phyloP scores from a whole-genome alignment of 2,797 vertebrate species.

The Pampus argenteus region DNA sequence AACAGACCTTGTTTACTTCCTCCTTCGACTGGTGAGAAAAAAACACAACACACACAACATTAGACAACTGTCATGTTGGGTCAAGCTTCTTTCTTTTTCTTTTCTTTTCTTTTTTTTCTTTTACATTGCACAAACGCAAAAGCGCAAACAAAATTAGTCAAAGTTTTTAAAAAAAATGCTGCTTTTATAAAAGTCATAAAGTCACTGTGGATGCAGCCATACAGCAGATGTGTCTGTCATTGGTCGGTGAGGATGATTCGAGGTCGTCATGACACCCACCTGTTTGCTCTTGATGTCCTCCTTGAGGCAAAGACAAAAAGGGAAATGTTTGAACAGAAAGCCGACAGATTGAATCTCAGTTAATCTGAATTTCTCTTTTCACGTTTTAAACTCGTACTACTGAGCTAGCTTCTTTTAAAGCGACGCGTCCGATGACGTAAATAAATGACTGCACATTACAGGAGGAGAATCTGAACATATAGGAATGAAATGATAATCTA shows the following conservation, averaged over 20 bases:
- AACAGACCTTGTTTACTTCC: slow-evolving; percentile 79
- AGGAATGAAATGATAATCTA: neutral
- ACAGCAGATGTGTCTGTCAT: neutral
- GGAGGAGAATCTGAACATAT: neutral
- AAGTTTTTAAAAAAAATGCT: neutral
- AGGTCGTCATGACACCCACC: slow-evolving; percentile 64
- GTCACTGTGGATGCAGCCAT: too few relatives aligned
- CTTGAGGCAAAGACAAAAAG: slow-evolving; percentile 56
- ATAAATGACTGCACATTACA: neutral
- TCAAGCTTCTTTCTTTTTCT: neutral
- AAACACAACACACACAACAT: slow-evolving; percentile 22
- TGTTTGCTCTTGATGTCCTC: slow-evolving; percentile 71
- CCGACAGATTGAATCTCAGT: neutral
- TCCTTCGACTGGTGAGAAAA: slow-evolving; percentile 70
- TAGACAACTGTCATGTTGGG: neutral
- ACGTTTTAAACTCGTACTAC: neutral
- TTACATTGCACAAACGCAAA: neutral
- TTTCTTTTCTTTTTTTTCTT: neutral
- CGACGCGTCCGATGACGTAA: neutral
- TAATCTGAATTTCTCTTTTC: too few relatives aligned
- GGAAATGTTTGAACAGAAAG: slow-evolving; percentile 27
- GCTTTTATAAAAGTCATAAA: too few relatives aligned
- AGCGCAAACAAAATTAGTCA: neutral
- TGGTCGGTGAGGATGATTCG: neutral
- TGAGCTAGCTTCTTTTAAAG: neutral